Evolutionary conservation across 2,797 vertebrate genomes (phyloP).

Genomic region (Chelon auratus): DNA sequence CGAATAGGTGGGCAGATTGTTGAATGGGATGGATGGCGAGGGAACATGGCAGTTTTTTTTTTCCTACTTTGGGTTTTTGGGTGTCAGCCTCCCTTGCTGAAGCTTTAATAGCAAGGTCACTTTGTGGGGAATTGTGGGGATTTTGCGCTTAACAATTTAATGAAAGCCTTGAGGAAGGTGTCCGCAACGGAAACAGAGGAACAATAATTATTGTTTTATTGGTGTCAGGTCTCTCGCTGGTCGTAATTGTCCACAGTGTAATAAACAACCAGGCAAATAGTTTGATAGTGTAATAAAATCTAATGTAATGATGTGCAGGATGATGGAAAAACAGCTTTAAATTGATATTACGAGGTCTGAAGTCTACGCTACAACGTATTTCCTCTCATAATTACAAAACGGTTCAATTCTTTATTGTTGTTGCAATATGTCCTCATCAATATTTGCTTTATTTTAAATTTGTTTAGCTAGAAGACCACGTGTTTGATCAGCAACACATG

Average conservation of each 20-base stretch:
- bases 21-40: constrained; percentile 46
- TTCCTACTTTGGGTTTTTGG: constrained; percentile 32
- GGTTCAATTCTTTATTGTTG: no score
- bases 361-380: neutral
- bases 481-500: neutral
- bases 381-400: no score
- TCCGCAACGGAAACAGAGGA: constrained; percentile 29
- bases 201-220: constrained; percentile 20
- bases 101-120: constrained; percentile 68
- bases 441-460: neutral
- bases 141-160: constrained; percentile 30
- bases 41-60: constrained; percentile 14
- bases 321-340: neutral
- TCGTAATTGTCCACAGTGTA: constrained; percentile 2
- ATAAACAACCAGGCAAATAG: constrained; percentile 1
- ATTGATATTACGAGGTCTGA: neutral
- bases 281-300: constrained; percentile 3
- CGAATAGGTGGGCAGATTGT: constrained; percentile 41
- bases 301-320: neutral
- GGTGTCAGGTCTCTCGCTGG: neutral
- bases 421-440: neutral
- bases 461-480: neutral
- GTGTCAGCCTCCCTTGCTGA: constrained; percentile 29
- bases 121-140: constrained; percentile 34
- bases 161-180: constrained; percentile 28